Evolutionary conservation across 2,888 invertebrate species (phyloP).

Genomic region (Biston betularia): DNA sequence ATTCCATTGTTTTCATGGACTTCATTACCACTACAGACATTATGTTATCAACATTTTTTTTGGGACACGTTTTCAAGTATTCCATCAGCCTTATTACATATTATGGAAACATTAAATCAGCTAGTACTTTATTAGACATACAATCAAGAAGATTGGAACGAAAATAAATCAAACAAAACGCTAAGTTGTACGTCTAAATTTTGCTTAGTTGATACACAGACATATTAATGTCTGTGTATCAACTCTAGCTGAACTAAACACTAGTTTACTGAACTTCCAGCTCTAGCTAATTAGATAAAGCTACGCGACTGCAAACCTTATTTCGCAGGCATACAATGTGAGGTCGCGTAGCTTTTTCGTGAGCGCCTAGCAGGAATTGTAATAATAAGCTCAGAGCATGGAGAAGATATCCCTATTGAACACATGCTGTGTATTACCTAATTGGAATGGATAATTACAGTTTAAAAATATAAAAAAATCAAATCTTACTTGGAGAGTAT

Average conservation of each 20-base stretch:
- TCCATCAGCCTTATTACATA: background rate
- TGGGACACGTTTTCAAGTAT: slow-evolving; percentile 1
- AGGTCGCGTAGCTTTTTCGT: too few species aligned
- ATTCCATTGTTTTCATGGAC: slow-evolving; percentile 33
- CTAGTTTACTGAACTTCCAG: too few species aligned
- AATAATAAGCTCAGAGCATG: too few species aligned
- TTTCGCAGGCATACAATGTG: too few species aligned
- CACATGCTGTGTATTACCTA: background rate
- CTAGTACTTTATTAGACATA: background rate
- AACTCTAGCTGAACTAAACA: too few species aligned
- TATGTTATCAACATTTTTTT: slow-evolving; percentile 2
- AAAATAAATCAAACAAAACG: background rate
- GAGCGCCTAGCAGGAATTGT: too few species aligned
- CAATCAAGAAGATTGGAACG: background rate
- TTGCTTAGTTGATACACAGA: background rate
- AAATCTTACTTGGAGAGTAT: slow-evolving; percentile 62
- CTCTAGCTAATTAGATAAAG: too few species aligned
- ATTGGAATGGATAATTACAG: background rate
- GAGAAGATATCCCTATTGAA: too few species aligned
- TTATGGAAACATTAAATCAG: slow-evolving; percentile 1
- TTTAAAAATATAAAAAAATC: slow-evolving; percentile 22
- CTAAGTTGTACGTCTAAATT: background rate
- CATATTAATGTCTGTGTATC: too few species aligned
- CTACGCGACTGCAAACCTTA: too few species aligned
- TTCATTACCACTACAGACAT: slow-evolving; percentile 28